Evolutionary conservation across 2,113 vertebrate species (phyloP).

Genomic region (Nyctibius bracteatus): DNA sequence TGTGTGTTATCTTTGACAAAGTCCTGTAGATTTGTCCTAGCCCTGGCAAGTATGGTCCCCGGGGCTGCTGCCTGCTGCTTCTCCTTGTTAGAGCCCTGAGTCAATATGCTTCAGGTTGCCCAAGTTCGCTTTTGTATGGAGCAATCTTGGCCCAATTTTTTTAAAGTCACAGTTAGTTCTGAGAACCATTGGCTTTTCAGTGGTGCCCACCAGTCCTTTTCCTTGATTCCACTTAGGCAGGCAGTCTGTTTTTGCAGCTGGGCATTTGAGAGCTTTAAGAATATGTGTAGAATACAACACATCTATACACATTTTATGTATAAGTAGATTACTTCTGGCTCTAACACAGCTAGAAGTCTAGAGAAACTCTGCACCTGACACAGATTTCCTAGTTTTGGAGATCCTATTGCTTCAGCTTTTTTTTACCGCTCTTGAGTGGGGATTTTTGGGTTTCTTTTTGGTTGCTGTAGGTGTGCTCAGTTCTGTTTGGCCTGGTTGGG

Average conservation of each 20-base stretch:
- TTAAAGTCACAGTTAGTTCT: background rate
- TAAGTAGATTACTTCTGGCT: background rate
- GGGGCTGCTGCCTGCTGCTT: background rate
- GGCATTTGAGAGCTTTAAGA: background rate
- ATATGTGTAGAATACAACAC: background rate
- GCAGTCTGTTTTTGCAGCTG: background rate
- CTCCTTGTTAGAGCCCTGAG: background rate
- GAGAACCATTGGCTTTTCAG: background rate
- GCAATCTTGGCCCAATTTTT: background rate
- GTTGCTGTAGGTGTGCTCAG: background rate
- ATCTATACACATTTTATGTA: accelerated
- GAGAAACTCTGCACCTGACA: background rate
- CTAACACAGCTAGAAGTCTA: background rate
- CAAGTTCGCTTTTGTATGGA: background rate
- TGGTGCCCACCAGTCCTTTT: background rate
- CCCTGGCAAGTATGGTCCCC: background rate
- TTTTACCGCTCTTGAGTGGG: accelerated
- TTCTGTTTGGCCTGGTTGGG: background rate
- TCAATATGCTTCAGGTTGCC: background rate
- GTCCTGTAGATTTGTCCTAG: background rate
- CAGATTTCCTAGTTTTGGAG: background rate
- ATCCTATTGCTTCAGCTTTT: background rate
- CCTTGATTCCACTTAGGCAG: background rate
- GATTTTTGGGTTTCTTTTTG: background rate
- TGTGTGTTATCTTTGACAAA: background rate